Percentiles rank a stretch among this genome's conserved stretches.
Conservation (phyloP, 1,140 invertebrate species). For the Drosophila athabasca region DNA sequence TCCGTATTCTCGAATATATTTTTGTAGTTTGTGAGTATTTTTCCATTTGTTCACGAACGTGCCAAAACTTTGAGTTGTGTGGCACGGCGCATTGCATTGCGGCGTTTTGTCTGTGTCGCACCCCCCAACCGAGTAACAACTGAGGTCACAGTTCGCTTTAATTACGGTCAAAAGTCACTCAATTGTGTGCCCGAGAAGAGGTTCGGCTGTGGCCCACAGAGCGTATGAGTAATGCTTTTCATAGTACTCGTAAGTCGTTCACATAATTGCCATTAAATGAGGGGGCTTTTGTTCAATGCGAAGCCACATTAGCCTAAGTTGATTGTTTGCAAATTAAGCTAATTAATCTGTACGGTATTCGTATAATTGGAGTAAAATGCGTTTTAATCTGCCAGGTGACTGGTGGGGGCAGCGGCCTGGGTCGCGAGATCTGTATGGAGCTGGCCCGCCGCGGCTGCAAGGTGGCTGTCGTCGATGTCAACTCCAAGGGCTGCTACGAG, state of each 20-base stretch:
- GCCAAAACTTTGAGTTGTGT: constrained; percentile 24
- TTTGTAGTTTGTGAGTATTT: too few relatives aligned
- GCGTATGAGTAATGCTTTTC: constrained; percentile 40
- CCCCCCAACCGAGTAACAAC: constrained; percentile 3
- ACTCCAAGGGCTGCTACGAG: constrained; percentile 79
- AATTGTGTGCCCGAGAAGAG: constrained; percentile 48
- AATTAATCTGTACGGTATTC: constrained; percentile 57
- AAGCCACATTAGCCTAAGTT: constrained; percentile 41
- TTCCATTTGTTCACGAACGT: constrained; percentile 12
- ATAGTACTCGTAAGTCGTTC: constrained; percentile 35
- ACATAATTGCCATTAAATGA: constrained; percentile 51
- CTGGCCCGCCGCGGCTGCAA: constrained; percentile 78
- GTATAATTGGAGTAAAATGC: constrained; percentile 48
- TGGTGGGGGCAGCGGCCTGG: constrained; percentile 80
- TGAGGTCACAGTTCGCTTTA: constrained; percentile 62
- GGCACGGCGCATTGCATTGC: neutral
- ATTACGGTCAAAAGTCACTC: constrained; percentile 76
- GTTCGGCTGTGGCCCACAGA: constrained; percentile 15
- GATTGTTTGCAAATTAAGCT: constrained; percentile 77
- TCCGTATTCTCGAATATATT: too few relatives aligned
- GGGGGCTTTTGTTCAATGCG: constrained; percentile 44
- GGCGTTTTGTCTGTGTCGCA: too few relatives aligned
- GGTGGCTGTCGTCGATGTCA: constrained; percentile 78
- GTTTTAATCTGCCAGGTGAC: constrained; percentile 61
- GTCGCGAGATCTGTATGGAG: constrained; percentile 75